These are phyloP conservation scores for Nemotelus nigrinus DNA, from an alignment of 2,888 invertebrate genomes.

Conservation along the genomic window DNA sequence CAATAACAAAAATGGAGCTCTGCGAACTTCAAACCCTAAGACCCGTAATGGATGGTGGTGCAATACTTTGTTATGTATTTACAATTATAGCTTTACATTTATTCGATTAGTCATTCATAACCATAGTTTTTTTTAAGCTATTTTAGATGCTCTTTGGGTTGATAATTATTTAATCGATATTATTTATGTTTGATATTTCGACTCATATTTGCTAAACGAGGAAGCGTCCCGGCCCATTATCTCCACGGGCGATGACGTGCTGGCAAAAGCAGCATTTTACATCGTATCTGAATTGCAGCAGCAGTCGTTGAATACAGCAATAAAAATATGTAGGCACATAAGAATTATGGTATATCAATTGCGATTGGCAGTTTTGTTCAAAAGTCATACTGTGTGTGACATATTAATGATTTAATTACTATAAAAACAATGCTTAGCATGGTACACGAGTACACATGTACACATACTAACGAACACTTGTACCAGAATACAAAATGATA, in stretches of 20 bases:
- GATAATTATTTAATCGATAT: slow-evolving; percentile 55
- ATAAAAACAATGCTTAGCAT: no score
- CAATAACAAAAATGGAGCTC: no score
- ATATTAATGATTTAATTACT: no score
- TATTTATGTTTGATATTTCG: slow-evolving; percentile 51
- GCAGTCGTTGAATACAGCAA: not conserved
- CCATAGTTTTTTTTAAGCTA: not conserved
- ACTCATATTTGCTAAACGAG: slow-evolving; percentile 7
- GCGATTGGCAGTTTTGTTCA: slow-evolving; percentile 16
- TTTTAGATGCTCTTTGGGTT: slow-evolving; percentile 46
- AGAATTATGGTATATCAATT: slow-evolving; percentile 43
- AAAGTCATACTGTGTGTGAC: no score
- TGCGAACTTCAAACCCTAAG: no score
- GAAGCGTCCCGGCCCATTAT: not conserved
- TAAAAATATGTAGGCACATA: slow-evolving; percentile 24
- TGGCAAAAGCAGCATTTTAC: not conserved
- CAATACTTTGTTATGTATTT: no score
- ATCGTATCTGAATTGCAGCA: slow-evolving; percentile 18
- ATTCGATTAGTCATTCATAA: no score
- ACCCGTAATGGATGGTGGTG: no score
- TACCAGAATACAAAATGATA: no score
- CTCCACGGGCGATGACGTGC: slow-evolving; percentile 1
- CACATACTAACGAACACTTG: no score
- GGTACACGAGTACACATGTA: no score
- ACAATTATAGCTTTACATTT: no score